Base-by-base conservation (phyloP, 2,113 vertebrate species). In the Lampris incognitus region DNA sequence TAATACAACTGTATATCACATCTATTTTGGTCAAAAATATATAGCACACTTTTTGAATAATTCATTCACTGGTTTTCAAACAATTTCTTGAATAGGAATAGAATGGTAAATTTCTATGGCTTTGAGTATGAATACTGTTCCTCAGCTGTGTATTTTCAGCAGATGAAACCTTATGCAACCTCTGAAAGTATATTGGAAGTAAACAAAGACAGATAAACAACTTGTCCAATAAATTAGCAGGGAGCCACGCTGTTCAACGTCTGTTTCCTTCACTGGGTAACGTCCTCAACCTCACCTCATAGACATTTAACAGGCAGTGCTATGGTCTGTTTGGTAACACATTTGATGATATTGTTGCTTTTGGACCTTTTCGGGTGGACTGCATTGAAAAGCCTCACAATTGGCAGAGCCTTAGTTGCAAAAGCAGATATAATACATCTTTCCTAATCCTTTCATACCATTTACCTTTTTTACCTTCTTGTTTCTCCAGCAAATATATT, bases 371-470 rank as follows among this genome's bases (percentile, higher is more conserved):
- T 24, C 38, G 75, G 36, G 11, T 50, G 44, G 69, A 44, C 44
- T 57, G 67, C 3, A 9, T 79, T 57, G 61, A 1, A 81, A 76
- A 24, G 39, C 56, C 49, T 24, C 24, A 24, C 24, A 24, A 24
- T 24, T 37, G 7, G 10, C 3, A 52, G 11, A 52, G 50, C 3
- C 9, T 49, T 5, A 57, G 48, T 55, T 56, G 64, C 59, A 13
- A 63, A 10, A 74, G 82, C 52, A 70, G 62, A 67, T 6, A 68
- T 57, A 37, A 51, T 68, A 58, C 76, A 76, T 58, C 62, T 58
- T 49, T 69, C 49, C 40, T 46, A 51, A 51, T 3, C 2, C 11
- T 37, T 70, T 39, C 51, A 40, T 51, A 24, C 49, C 68, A 61
- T n/a, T 69, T 66, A 60, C 64, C 72, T 69, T 38, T 72, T 2